These are phyloP conservation scores for Nomada ruficornis DNA, from an alignment of 2,888 invertebrate species.

Conservation along the genomic window DNA sequence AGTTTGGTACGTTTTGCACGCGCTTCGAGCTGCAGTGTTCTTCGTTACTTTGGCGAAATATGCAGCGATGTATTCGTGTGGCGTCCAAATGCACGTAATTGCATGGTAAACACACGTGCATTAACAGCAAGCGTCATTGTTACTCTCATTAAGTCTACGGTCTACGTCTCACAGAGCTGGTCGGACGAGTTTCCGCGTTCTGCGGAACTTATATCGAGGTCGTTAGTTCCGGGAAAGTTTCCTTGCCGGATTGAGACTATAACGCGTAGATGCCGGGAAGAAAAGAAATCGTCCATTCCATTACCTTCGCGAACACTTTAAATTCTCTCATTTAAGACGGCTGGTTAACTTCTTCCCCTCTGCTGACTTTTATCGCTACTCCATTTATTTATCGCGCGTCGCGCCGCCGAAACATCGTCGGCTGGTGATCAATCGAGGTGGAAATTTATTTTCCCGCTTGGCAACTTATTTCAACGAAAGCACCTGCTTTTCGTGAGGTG, in stretches of 20 bases:
- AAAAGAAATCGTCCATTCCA: constrained; percentile 60
- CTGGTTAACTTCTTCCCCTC: constrained; percentile 53
- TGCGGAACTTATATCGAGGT: constrained; percentile 53
- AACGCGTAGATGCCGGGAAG: constrained; percentile 40
- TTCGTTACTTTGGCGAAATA: constrained; percentile 21
- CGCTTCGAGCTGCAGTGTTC: background rate
- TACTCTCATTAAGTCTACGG: constrained; percentile 49
- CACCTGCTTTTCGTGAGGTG: too few species aligned
- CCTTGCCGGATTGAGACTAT: constrained; percentile 35
- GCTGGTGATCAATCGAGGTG: constrained; percentile 1
- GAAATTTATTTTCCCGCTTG: background rate
- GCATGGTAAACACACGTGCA: constrained; percentile 37
- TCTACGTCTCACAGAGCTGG: constrained; percentile 33
- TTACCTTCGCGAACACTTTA: constrained; percentile 59
- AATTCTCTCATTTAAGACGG: constrained; percentile 62
- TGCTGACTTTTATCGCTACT: constrained; percentile 59
- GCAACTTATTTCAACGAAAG: too few species aligned
- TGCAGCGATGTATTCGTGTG: constrained; percentile 27
- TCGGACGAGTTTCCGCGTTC: constrained; percentile 38
- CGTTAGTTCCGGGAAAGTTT: constrained; percentile 54
- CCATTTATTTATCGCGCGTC: constrained; percentile 57
- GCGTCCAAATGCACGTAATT: constrained; percentile 43
- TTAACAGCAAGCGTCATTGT: constrained; percentile 44
- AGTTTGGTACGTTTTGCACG: constrained; percentile 29
- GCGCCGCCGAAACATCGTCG: background rate